These are phyloP conservation scores for Heliornis fulica DNA, from an alignment of 2,113 vertebrate species.

Conservation along the genomic window DNA sequence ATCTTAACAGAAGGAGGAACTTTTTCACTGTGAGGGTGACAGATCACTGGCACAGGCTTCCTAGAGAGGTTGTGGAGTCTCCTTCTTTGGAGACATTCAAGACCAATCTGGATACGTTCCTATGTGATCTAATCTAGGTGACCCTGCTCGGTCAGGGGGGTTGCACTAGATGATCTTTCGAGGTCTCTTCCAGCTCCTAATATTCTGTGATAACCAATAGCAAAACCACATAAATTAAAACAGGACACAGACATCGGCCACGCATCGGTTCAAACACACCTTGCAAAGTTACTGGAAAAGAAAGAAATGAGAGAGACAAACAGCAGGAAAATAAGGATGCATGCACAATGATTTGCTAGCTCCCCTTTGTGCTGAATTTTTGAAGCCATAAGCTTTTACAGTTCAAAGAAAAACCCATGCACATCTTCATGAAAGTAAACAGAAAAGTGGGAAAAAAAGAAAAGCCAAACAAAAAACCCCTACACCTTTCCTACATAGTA, in stretches of 20 bases:
- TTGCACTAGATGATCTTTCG: too few relatives aligned
- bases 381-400: background rate
- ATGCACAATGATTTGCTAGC: background rate
- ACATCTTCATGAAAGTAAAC: background rate
- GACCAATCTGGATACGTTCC: too few relatives aligned
- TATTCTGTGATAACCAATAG: too few relatives aligned
- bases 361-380: constrained; percentile 9
- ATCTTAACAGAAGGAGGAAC: too few relatives aligned
- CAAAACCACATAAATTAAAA: background rate
- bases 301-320: background rate
- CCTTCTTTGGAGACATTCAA: too few relatives aligned
- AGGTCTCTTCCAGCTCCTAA: too few relatives aligned
- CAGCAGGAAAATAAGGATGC: background rate
- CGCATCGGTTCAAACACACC: background rate
- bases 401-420: background rate
- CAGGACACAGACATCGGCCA: rapidly evolving
- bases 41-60: too few relatives aligned
- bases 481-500: background rate
- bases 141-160: too few relatives aligned
- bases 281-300: background rate
- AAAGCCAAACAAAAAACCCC: rapidly evolving
- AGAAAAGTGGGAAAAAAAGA: rapidly evolving
- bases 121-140: too few relatives aligned
- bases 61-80: too few relatives aligned
- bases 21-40: too few relatives aligned